phyloP scores from a whole-genome alignment of 1,140 invertebrate species.

The Drosophila lacteicornis region DNA sequence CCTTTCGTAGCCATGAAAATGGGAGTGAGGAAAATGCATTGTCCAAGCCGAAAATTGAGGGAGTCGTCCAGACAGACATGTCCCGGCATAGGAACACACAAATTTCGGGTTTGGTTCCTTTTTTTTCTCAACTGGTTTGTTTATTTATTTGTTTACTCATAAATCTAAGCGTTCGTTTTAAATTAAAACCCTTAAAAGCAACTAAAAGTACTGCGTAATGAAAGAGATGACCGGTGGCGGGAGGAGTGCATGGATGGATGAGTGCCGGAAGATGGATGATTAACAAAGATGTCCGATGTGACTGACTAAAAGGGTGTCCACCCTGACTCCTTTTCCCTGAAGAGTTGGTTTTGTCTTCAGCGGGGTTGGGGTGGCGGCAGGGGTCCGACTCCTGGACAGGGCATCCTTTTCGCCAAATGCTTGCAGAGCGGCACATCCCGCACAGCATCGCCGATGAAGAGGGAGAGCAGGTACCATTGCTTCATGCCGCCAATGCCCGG shows the following conservation, averaged over 20 bases:
- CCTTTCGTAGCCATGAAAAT: slow-evolving; percentile 26
- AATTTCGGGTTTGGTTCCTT: slow-evolving; percentile 52
- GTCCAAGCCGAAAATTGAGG: slow-evolving; percentile 54
- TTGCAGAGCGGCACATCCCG: slow-evolving; percentile 91
- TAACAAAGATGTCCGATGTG: slow-evolving; percentile 70
- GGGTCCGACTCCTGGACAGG: slow-evolving; percentile 80
- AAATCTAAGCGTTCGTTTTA: slow-evolving; percentile 73
- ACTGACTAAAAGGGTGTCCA: slow-evolving; percentile 58
- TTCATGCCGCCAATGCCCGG: slow-evolving; percentile 88
- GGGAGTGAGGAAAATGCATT: slow-evolving; percentile 56
- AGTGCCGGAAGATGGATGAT: slow-evolving; percentile 32
- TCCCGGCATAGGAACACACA: slow-evolving; percentile 54
- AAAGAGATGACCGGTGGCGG: slow-evolving; percentile 19
- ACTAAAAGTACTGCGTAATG: slow-evolving; percentile 61
- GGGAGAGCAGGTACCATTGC: slow-evolving; percentile 92
- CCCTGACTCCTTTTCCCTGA: slow-evolving; percentile 2
- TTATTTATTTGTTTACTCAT: slow-evolving; percentile 77
- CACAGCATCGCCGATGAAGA: slow-evolving; percentile 93
- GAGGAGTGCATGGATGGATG: slow-evolving; percentile 24
- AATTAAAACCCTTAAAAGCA: slow-evolving; percentile 75
- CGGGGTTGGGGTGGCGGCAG: slow-evolving; percentile 76
- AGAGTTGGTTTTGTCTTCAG: slow-evolving; percentile 34
- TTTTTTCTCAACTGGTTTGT: slow-evolving; percentile 59
- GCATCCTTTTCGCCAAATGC: slow-evolving; percentile 89
- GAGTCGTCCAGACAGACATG: slow-evolving; percentile 66